Conservation (phyloP, 2,888 invertebrate species). For the Prosapia bicincta region DNA sequence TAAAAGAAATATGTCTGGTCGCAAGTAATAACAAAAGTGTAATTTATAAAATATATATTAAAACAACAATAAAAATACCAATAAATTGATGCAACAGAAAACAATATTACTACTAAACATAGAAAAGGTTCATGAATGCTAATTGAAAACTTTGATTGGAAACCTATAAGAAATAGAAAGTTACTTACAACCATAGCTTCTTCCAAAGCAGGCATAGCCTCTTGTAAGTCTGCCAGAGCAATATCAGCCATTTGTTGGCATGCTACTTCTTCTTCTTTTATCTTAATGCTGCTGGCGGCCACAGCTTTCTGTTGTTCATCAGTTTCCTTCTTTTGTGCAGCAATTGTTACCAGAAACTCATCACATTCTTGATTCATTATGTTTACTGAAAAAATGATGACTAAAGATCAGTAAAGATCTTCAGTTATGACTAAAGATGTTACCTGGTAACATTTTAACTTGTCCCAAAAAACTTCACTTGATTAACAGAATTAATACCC, state of each 20-base stretch:
- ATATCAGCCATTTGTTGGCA: conserved; percentile 78
- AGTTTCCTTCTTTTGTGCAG: conserved; percentile 74
- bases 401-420: neutral
- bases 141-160: no score
- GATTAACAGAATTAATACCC: no score
- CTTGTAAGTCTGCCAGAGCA: conserved; percentile 77
- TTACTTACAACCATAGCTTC: conserved; percentile 63
- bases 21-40: no score
- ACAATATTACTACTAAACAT: no score
- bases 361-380: conserved; percentile 71
- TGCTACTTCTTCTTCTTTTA: conserved; percentile 73
- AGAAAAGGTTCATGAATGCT: no score
- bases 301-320: conserved; percentile 77
- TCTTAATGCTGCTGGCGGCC: conserved; percentile 66
- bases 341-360: conserved; percentile 77
- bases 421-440: no score
- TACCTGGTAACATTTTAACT: no score
- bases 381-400: conserved; percentile 40
- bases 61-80: no score
- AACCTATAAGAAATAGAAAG: no score
- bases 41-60: no score
- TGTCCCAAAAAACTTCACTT: neutral
- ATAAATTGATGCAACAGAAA: no score
- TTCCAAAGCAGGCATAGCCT: conserved; percentile 83
- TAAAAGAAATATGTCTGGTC: no score